Base-by-base conservation (phyloP, 2,888 invertebrate genomes). In the Eilema caniola region DNA sequence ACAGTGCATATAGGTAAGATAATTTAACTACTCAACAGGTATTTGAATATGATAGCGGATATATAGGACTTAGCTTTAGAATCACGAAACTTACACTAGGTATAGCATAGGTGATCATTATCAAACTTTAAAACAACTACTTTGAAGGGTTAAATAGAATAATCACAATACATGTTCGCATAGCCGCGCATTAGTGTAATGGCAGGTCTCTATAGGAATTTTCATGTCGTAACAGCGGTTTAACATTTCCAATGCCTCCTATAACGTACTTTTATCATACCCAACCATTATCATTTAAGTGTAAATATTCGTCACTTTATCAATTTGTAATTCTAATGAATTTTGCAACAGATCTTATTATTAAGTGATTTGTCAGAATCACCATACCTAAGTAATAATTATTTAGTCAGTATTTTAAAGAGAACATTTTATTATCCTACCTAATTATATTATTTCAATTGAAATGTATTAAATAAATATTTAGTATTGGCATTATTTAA, bases 321-420 rank as follows among this genome's bases (percentile, higher is more conserved):
- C 69, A 74, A 73, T 71, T 80, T 79, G 74, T 79, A 80, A 82
- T 74, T 82, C 81, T 83, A 83, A 81, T 70, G 81, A 81, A 85
- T 88, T 89, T 91, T 87, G 89, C 91, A 93, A 93, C 92, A 92
- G 90, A 89, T 88, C 90, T 90, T 92, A 91, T 85, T 83, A 76
- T 82, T 86, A 85, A 86, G 88, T 90, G 91, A 90, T 92, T 90
- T 79, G 80, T 82, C 78, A 90, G 90, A 89, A 90, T 91, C 90
- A 92, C 89, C 88, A 89, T 90, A 88, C 80, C 86, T 90, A 89
- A 88, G 86, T 87, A 89, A 89, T 88, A 87, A 86, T 85, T 85
- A 86, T 88, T 81, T 88, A 92, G 87, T 91, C 91, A 90, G 90
- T 89, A 90, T 90, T 88, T 90, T 86, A 84, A 88, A 90, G 89